A percentile compares a stretch with the other conserved stretches of the same genome.
phyloP scores from a whole-genome alignment of 2,113 vertebrate species.

The Strix uralensis region DNA sequence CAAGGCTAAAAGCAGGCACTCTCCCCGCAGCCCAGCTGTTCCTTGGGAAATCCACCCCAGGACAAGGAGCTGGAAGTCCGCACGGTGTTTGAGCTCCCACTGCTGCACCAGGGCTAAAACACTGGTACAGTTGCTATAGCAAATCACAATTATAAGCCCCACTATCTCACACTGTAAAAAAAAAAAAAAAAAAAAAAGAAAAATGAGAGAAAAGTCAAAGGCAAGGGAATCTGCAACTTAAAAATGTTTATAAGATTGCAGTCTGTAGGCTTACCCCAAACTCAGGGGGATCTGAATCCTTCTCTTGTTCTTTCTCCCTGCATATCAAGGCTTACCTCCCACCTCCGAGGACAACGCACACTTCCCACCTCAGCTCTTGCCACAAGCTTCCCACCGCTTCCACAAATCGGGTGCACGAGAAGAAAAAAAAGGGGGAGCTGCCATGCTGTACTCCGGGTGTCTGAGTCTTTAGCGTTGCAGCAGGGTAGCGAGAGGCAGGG shows the following conservation, averaged over 20 bases:
- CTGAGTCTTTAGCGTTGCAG: neutral
- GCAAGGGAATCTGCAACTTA: neutral
- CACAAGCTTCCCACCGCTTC: neutral
- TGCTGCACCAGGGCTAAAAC: neutral
- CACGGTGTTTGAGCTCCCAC: neutral
- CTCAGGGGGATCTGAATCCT: neutral
- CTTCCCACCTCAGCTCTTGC: neutral
- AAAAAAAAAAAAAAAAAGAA: no score
- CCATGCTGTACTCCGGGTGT: neutral
- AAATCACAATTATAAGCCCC: neutral
- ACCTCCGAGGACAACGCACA: accelerated
- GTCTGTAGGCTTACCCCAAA: neutral
- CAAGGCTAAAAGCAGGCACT: neutral
- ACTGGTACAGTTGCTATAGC: neutral
- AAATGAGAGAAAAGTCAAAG: neutral
- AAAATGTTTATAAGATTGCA: neutral
- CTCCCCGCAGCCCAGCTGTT: neutral
- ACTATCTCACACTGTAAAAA: neutral
- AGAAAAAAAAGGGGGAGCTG: neutral
- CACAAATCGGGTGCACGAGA: accelerated
- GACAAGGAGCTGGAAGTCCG: neutral
- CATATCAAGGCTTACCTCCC: neutral
- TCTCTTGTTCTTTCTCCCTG: neutral
- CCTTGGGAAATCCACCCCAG: accelerated
- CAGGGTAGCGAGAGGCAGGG: neutral